A percentile compares a stretch with the other conserved stretches of the same genome.
phyloP scores from a whole-genome alignment of 2,113 vertebrate genomes.

The Crotophaga sulcirostris region DNA sequence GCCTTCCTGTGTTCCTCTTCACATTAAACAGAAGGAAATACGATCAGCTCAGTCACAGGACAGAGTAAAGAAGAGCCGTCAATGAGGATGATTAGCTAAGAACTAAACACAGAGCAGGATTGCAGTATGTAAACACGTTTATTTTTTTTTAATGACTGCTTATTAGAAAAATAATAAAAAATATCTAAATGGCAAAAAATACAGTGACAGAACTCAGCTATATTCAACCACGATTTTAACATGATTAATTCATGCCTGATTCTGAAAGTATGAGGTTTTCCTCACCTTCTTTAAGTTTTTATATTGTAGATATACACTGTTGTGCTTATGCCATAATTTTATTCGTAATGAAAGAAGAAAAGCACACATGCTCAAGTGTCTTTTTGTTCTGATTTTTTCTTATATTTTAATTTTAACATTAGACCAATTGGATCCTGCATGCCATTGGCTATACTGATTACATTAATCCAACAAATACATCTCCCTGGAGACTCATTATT shows the following conservation, averaged over 20 bases:
- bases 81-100: neutral
- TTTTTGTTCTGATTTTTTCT: neutral
- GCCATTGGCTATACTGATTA: neutral
- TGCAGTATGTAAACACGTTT: neutral
- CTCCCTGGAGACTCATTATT: neutral
- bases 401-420: neutral
- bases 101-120: neutral
- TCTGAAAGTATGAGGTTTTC: neutral
- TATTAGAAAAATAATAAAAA: neutral
- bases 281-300: neutral
- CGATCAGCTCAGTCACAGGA: too few relatives aligned
- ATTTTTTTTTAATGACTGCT: rapidly evolving
- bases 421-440: neutral
- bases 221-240: neutral
- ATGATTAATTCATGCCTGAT: neutral
- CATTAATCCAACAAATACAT: neutral
- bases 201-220: neutral
- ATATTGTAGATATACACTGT: neutral
- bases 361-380: rapidly evolving
- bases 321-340: neutral
- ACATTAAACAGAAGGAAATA: neutral
- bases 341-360: neutral
- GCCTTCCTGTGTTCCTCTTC: neutral
- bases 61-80: rapidly evolving
- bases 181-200: neutral